Evolutionary conservation across 2,888 invertebrate species (phyloP).

Genomic region (Capitulum mitella): DNA sequence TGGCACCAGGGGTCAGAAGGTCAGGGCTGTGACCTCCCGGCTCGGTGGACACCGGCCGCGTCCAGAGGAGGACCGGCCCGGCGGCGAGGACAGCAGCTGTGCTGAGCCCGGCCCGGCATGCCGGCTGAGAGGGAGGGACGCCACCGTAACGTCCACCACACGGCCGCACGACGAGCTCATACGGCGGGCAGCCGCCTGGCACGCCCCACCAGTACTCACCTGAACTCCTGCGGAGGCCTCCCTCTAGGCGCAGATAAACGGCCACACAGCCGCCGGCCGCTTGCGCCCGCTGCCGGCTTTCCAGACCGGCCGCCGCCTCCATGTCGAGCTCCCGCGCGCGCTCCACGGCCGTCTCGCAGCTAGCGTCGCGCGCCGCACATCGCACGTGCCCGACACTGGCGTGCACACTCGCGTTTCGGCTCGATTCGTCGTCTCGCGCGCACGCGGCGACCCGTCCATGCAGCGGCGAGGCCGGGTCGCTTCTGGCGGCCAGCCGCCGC

Average conservation of each 20-base stretch:
- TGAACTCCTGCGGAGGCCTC: not conserved
- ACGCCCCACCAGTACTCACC: not conserved
- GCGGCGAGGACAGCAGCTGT: no score
- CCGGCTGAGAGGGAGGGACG: no score
- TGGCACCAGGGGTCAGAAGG: no score
- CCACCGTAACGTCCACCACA: no score
- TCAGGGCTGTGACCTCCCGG: no score
- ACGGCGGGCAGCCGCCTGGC: no score
- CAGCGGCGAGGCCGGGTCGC: not conserved
- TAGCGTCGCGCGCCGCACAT: not conserved
- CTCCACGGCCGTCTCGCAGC: not conserved
- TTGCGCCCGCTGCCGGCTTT: not conserved
- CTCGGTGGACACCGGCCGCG: no score
- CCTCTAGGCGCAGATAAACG: constrained; percentile 3
- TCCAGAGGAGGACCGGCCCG: no score
- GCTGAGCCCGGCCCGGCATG: no score
- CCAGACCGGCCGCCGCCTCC: not conserved
- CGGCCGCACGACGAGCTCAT: no score
- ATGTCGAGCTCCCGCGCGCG: not conserved
- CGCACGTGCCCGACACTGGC: not conserved
- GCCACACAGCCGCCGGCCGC: constrained; percentile 20
- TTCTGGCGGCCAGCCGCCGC: not conserved
- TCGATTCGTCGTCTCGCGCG: not conserved
- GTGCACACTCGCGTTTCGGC: not conserved
- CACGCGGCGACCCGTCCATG: not conserved